Conservation (phyloP, 2,888 invertebrate species). For the Drosophila robusta region DNA sequence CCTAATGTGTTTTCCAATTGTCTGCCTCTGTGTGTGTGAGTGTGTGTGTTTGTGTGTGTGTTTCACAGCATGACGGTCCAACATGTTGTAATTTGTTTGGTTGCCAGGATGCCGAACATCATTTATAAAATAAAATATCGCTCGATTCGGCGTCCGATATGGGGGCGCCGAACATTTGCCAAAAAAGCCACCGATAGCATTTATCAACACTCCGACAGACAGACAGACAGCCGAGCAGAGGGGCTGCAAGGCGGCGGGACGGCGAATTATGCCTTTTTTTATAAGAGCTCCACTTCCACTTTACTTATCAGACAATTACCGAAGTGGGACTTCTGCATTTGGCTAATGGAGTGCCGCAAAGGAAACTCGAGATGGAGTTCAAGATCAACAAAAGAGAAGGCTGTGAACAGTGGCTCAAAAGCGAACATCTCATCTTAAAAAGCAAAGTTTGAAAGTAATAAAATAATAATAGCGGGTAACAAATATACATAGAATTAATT, state of each 20-base stretch:
- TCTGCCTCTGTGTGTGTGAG: slow-evolving; percentile 35
- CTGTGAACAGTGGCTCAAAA: slow-evolving; percentile 30
- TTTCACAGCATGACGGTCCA: slow-evolving; percentile 52
- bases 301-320: slow-evolving; percentile 56
- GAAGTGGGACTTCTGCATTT: slow-evolving; percentile 54
- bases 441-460: too few species aligned
- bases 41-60: slow-evolving; percentile 36
- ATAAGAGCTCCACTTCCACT: slow-evolving; percentile 46
- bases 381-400: slow-evolving; percentile 20
- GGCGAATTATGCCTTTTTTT: slow-evolving; percentile 55
- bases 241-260: slow-evolving; percentile 1
- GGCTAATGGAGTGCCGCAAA: slow-evolving; percentile 69
- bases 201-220: slow-evolving; percentile 53
- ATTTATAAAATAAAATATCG: slow-evolving; percentile 69
- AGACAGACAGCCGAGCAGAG: slow-evolving; percentile 1
- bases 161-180: slow-evolving; percentile 67
- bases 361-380: slow-evolving; percentile 40
- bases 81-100: slow-evolving; percentile 75
- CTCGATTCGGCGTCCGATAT: slow-evolving; percentile 32
- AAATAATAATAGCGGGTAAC: too few species aligned
- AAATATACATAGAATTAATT: too few species aligned
- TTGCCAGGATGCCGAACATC: slow-evolving; percentile 67
- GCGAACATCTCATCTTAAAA: neutral
- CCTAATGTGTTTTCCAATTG: slow-evolving; percentile 79
- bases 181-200: slow-evolving; percentile 62